Conservation (phyloP, 2,113 vertebrate species). For the Pelmatolapia mariae region DNA sequence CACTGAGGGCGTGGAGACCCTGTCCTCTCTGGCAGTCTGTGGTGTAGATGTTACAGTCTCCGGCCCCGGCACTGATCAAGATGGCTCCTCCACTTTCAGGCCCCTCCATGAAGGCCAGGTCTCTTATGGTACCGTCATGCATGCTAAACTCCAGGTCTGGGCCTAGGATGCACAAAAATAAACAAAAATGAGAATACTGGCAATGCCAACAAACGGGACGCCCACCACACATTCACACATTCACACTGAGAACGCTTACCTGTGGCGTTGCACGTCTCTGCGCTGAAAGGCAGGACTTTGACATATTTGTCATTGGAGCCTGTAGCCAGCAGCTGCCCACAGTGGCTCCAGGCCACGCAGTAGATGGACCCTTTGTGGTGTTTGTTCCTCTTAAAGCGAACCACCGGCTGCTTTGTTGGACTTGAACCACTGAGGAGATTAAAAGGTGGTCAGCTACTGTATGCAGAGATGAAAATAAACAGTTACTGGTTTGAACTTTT, state of each 20-base stretch:
- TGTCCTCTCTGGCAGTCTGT: constrained; percentile 76
- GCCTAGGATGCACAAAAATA: constrained; percentile 60
- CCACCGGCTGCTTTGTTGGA: constrained; percentile 79
- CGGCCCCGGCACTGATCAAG: constrained; percentile 96
- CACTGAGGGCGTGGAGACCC: constrained; percentile 90
- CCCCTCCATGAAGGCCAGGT: constrained; percentile 98
- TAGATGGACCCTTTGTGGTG: constrained; percentile 99
- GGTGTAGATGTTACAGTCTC: constrained; percentile 85
- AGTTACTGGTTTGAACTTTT: background rate
- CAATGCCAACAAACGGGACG: background rate
- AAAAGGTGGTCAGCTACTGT: background rate
- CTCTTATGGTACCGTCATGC: constrained; percentile 97
- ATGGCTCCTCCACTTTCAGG: constrained; percentile 95
- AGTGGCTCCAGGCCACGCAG: constrained; percentile 97
- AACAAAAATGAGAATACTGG: background rate
- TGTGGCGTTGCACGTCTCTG: constrained; percentile 95
- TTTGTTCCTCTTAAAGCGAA: constrained; percentile 97
- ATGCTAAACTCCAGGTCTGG: constrained; percentile 95
- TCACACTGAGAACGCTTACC: constrained; percentile 62
- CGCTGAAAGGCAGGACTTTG: constrained; percentile 95
- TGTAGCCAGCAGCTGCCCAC: constrained; percentile 92
- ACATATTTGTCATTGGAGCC: constrained; percentile 99
- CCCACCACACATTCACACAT: background rate
- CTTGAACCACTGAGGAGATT: constrained; percentile 67
- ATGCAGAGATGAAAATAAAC: background rate